Evolutionary conservation across 2,797 vertebrate species (phyloP).

Genomic region (Helostoma temminkii): DNA sequence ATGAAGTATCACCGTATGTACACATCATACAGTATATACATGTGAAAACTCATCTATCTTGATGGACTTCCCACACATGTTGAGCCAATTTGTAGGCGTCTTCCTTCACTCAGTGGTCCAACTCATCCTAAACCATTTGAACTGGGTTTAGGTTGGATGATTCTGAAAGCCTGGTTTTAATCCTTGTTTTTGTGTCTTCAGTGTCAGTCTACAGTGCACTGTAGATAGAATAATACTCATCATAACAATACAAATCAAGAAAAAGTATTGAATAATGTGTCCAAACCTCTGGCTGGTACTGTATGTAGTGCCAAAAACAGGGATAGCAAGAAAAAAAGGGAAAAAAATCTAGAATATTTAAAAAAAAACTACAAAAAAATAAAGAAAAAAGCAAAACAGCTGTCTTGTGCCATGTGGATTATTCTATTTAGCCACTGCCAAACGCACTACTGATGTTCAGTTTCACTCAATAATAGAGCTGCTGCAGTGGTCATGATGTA

Average conservation of each 20-base stretch:
- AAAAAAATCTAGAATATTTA: constrained; percentile 54
- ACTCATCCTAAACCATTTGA: neutral
- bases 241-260: neutral
- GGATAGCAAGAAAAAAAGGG: constrained; percentile 71
- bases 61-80: neutral
- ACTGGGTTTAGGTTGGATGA: neutral
- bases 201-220: neutral
- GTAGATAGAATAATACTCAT: neutral
- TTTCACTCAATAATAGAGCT: no score
- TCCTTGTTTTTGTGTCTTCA: neutral
- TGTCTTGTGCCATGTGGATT: constrained; percentile 22
- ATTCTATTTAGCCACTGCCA: neutral
- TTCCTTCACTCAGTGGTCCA: neutral
- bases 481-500: no score
- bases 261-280: neutral
- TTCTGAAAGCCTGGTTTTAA: no score
- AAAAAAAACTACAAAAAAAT: constrained; percentile 63
- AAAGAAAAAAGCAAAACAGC: constrained; percentile 68
- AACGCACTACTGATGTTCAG: no score
- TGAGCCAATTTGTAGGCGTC: neutral
- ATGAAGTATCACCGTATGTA: no score
- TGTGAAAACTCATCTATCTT: no score
- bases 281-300: neutral
- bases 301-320: constrained; percentile 93
- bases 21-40: no score